Evolutionary conservation across 2,113 vertebrate genomes (phyloP).

Genomic region (Corythaixoides concolor): DNA sequence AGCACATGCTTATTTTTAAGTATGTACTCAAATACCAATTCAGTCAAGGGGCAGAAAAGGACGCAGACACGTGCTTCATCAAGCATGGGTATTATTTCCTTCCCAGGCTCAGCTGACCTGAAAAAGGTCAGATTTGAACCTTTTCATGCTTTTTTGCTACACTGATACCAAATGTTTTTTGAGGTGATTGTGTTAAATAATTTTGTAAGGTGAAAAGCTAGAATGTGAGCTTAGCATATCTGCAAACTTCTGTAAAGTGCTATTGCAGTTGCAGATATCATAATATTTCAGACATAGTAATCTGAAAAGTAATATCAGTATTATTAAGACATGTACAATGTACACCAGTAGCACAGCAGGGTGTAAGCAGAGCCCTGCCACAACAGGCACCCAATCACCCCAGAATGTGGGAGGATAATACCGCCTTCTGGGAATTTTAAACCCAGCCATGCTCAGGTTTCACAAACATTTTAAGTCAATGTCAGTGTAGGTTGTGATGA

Average conservation of each 20-base stretch:
- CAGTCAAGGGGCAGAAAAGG: neutral
- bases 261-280: neutral
- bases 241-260: neutral
- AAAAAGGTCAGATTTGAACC: neutral
- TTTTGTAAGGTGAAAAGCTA: accelerated
- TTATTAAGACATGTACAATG: accelerated
- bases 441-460: neutral
- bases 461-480: neutral
- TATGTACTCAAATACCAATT: neutral
- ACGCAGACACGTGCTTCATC: neutral
- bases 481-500: neutral
- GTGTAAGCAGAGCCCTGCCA: neutral
- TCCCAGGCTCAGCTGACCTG: neutral
- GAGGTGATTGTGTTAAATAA: neutral
- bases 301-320: neutral
- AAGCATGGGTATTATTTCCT: neutral
- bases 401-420: neutral
- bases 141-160: neutral
- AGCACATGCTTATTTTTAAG: neutral
- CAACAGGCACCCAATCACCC: neutral
- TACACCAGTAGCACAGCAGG: accelerated
- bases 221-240: neutral
- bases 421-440: neutral
- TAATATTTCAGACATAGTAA: neutral
- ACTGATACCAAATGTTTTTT: neutral